Evolutionary conservation across 35 echinoderm and acorn worm species (phyloP).

Genomic region (Holothuria glaberrima): DNA sequence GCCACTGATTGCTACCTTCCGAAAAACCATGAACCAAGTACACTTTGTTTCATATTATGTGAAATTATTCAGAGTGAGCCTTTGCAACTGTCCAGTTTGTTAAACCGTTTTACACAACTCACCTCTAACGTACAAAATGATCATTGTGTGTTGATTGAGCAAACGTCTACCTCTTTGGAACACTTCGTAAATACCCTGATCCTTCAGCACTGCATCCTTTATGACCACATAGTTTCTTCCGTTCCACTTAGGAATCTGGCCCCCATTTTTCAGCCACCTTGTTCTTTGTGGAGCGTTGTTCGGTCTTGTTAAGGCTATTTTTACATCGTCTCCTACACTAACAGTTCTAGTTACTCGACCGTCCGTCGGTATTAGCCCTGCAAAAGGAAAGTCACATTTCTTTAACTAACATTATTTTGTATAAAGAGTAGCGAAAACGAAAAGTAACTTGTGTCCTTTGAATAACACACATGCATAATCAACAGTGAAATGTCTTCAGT

Average conservation of each 20-base stretch:
- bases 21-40: too few relatives aligned
- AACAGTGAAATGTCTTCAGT: not conserved
- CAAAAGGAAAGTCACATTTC: not conserved
- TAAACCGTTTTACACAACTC: too few relatives aligned
- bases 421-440: not conserved
- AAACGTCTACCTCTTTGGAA: conserved; percentile 17
- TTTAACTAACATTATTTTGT: not conserved
- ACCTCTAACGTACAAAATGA: conserved; percentile 21
- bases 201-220: not conserved
- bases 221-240: not conserved
- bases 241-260: not conserved
- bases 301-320: not conserved
- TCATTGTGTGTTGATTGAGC: not conserved
- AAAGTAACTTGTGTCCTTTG: not conserved
- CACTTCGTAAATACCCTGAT: conserved; percentile 18
- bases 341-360: conserved; percentile 11
- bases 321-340: conserved; percentile 6
- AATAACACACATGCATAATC: not conserved
- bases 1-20: too few relatives aligned
- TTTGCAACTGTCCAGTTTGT: too few relatives aligned
- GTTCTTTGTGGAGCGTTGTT: not conserved
- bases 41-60: too few relatives aligned
- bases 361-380: not conserved
- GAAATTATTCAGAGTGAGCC: too few relatives aligned
- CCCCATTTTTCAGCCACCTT: not conserved